phyloP scores from a whole-genome alignment of 2,888 invertebrate species.

The Sphaerophoria rueppellii region DNA sequence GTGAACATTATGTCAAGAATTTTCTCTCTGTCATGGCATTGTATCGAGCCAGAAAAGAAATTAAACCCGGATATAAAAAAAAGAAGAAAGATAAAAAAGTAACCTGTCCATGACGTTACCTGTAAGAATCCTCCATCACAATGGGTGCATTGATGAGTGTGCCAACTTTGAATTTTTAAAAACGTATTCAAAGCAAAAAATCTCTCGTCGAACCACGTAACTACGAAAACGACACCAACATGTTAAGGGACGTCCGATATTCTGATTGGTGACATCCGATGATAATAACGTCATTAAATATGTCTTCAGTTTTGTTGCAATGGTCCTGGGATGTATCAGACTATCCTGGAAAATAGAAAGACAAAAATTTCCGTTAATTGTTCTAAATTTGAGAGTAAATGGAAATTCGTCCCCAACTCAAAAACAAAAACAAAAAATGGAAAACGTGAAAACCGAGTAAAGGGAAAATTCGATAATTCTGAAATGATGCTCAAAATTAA shows the following conservation, averaged over 20 bases:
- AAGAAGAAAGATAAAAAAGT: background rate
- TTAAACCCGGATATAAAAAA: background rate
- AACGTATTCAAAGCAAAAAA: slow-evolving; percentile 93
- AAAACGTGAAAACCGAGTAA: background rate
- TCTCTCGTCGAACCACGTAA: slow-evolving; percentile 93
- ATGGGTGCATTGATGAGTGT: slow-evolving; percentile 92
- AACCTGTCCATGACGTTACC: slow-evolving; percentile 82
- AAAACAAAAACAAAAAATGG: background rate
- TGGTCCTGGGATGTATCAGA: slow-evolving; percentile 86
- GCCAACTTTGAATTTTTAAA: slow-evolving; percentile 96
- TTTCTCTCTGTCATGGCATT: background rate
- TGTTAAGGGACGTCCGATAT: slow-evolving; percentile 92
- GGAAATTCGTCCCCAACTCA: background rate
- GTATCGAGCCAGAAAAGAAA: background rate
- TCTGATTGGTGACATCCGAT: slow-evolving; percentile 91
- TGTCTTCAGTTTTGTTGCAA: slow-evolving; percentile 96
- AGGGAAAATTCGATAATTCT: background rate
- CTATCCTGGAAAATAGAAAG: slow-evolving; percentile 65
- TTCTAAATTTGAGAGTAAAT: slow-evolving; percentile 14
- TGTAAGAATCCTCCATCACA: slow-evolving; percentile 95
- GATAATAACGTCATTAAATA: slow-evolving; percentile 95
- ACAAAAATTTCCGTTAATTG: slow-evolving; percentile 8
- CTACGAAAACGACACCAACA: slow-evolving; percentile 96
- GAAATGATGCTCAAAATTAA: background rate
- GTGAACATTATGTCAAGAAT: slow-evolving; percentile 28